phyloP scores from a whole-genome alignment of 2,888 invertebrate genomes.

The Plagodis pulveraria region DNA sequence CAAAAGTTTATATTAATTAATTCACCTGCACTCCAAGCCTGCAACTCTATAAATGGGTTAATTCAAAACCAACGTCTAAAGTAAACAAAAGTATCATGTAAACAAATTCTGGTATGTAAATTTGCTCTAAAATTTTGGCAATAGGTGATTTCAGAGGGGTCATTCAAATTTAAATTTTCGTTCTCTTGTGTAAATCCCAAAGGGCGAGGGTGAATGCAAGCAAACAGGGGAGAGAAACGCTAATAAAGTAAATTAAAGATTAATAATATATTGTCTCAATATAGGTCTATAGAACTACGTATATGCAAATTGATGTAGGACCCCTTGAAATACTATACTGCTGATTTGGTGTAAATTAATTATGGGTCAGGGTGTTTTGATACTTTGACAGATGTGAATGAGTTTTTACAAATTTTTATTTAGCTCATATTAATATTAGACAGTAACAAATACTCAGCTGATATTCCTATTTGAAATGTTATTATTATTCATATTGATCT shows the following conservation, averaged over 20 bases:
- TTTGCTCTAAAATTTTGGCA: slow-evolving; percentile 58
- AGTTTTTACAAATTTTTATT: background rate
- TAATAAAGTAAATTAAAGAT: slow-evolving; percentile 85
- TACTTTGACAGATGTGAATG: slow-evolving; percentile 16
- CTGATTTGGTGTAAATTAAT: slow-evolving; percentile 56
- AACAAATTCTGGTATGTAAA: slow-evolving; percentile 43
- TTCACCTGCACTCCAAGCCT: slow-evolving; percentile 20
- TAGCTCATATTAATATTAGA: no score
- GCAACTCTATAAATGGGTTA: slow-evolving; percentile 29
- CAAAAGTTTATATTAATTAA: slow-evolving; percentile 9
- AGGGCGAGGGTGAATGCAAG: slow-evolving; percentile 62
- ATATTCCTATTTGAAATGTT: no score
- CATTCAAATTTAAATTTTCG: slow-evolving; percentile 84
- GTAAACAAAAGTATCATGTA: slow-evolving; percentile 33
- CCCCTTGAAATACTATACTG: slow-evolving; percentile 53
- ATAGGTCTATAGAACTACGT: slow-evolving; percentile 70
- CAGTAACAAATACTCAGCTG: no score
- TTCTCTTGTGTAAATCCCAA: slow-evolving; percentile 72
- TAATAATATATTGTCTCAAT: slow-evolving; percentile 83
- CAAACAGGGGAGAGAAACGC: slow-evolving; percentile 68
- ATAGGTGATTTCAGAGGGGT: slow-evolving; percentile 65
- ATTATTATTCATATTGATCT: no score
- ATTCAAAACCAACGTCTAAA: slow-evolving; percentile 16
- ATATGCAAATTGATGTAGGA: slow-evolving; percentile 59
- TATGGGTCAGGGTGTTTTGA: slow-evolving; percentile 38